Percentiles rank a stretch among this genome's conserved stretches.
Evolutionary conservation across 2,888 invertebrate genomes (phyloP).

Genomic region (Tetranychus truncatus): DNA sequence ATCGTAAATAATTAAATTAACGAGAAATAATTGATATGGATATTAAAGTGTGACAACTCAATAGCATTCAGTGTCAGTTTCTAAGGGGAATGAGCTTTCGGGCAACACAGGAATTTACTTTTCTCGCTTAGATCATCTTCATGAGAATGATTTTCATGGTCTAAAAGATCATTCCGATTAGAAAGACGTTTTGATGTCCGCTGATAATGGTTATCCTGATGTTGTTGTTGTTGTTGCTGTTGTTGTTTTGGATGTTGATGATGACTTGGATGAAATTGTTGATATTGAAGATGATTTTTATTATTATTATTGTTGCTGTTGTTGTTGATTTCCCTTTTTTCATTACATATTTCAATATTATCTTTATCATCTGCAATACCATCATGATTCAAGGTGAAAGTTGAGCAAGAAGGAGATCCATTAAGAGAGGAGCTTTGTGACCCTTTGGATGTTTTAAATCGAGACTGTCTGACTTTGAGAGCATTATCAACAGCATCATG

Average conservation of each 20-base stretch:
- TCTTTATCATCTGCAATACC: neutral
- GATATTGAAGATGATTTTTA: neutral
- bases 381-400: neutral
- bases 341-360: neutral
- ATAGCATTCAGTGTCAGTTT: neutral
- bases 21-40: neutral
- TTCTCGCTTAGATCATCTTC: neutral
- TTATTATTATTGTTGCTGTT: neutral
- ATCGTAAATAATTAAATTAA: neutral
- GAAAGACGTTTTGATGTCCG: conserved; percentile 37
- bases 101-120: neutral
- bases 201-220: neutral
- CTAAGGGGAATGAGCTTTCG: neutral
- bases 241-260: neutral
- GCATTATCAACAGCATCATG: conserved; percentile 33
- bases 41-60: neutral
- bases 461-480: neutral
- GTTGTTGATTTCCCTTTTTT: neutral
- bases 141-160: conserved; percentile 14
- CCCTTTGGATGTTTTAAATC: neutral
- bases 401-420: neutral
- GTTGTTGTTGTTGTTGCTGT: too few relatives aligned
- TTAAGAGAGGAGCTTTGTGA: neutral
- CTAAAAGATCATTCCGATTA: conserved; percentile 35
- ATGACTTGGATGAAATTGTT: neutral